Conservation (phyloP, 2,113 vertebrate genomes). For the Bos taurus region ARS-UCD2.0 NC_037334.1:2845001-2845500, state of each 20-base stretch:
- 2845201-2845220: background rate
- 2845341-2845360: background rate
- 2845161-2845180: background rate
- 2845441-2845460: background rate
- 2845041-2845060: background rate
- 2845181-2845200: background rate
- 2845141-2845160: background rate
- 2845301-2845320: background rate
- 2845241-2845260: background rate
- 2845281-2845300: background rate
- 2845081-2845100: background rate
- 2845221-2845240: background rate
- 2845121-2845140: background rate
- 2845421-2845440: background rate
- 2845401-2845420: background rate
- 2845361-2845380: background rate
- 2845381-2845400: background rate
- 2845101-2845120: background rate
- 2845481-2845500: background rate
- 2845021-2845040: background rate
- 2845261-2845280: background rate
- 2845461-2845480: background rate
- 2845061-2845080: background rate
- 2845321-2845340: background rate
- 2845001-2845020: background rate